These are phyloP conservation scores for Streblospio benedicti DNA, from an alignment of 1,140 invertebrate genomes.

Conservation along the genomic window DNA sequence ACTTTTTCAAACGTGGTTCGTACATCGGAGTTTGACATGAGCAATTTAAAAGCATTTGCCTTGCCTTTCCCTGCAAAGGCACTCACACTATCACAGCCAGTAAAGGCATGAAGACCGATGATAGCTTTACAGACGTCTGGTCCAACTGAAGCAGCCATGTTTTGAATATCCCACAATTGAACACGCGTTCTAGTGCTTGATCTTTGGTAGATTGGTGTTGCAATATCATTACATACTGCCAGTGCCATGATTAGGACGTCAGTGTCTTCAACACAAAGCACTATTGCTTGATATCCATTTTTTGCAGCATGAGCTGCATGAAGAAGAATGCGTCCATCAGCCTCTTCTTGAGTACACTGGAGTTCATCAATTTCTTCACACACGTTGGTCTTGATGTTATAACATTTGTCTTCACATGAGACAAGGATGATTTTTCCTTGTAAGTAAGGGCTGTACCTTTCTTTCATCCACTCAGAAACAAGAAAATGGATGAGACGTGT, in stretches of 20 bases:
- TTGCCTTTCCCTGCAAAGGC: conserved; percentile 3
- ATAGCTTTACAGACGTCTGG: not conserved
- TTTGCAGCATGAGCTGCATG: not conserved
- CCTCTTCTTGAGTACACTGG: not conserved
- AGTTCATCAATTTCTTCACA: not conserved
- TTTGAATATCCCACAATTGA: not conserved
- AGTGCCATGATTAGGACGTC: not conserved
- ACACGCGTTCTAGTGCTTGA: not conserved
- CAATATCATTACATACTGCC: not conserved
- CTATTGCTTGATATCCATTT: too few species aligned
- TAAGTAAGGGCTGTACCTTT: not conserved
- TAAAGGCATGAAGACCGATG: not conserved
- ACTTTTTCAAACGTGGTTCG: too few species aligned
- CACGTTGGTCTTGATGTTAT: not conserved
- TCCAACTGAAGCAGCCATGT: not conserved
- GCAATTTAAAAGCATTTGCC: conserved; percentile 1
- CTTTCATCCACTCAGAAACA: not conserved
- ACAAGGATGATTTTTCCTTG: not conserved
- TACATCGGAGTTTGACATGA: too few species aligned
- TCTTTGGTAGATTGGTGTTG: not conserved
- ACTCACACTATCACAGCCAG: conserved; percentile 1
- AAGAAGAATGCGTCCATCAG: not conserved
- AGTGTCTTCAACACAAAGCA: not conserved
- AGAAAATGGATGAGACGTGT: conserved; percentile 1
- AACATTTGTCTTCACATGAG: not conserved